phyloP scores from a whole-genome alignment of 2,888 invertebrate species.

The Molorchus minor region DNA sequence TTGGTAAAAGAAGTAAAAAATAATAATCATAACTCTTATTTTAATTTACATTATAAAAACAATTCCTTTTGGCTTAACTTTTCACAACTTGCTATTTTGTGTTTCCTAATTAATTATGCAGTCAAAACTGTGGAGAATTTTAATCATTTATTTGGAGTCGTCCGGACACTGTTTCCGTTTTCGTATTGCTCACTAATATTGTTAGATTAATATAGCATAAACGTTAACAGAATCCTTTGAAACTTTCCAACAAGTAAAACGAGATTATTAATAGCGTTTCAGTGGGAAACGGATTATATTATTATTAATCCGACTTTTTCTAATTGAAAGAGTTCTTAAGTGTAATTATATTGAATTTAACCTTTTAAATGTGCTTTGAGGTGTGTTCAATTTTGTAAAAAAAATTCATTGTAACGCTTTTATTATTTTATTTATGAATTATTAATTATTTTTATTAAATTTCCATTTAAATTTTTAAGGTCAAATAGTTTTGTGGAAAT shows the following conservation, averaged over 20 bases:
- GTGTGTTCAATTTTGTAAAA: too few species aligned
- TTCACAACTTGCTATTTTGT: slow-evolving; percentile 28
- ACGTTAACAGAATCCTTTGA: slow-evolving; percentile 7
- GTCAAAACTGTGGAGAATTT: slow-evolving; percentile 28
- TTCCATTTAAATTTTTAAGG: too few species aligned
- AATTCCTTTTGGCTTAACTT: slow-evolving; percentile 26
- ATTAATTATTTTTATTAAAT: too few species aligned
- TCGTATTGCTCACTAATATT: slow-evolving; percentile 20
- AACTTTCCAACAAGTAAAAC: slow-evolving; percentile 5
- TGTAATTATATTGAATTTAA: too few species aligned
- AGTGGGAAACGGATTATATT: background rate
- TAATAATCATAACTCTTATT: slow-evolving; percentile 10
- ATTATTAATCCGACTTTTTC: too few species aligned
- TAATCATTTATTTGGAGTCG: slow-evolving; percentile 28
- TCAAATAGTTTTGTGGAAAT: too few species aligned
- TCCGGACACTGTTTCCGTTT: slow-evolving; percentile 19
- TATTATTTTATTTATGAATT: too few species aligned
- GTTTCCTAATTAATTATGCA: slow-evolving; percentile 33
- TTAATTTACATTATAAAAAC: slow-evolving; percentile 29
- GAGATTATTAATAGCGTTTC: slow-evolving; percentile 3
- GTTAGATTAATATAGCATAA: slow-evolving; percentile 13
- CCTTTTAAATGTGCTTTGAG: too few species aligned
- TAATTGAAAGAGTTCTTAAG: too few species aligned
- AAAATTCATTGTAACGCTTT: too few species aligned
- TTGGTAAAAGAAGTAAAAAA: background rate